phyloP scores from a whole-genome alignment of 2,888 invertebrate genomes.

The Euclidia mi region DNA sequence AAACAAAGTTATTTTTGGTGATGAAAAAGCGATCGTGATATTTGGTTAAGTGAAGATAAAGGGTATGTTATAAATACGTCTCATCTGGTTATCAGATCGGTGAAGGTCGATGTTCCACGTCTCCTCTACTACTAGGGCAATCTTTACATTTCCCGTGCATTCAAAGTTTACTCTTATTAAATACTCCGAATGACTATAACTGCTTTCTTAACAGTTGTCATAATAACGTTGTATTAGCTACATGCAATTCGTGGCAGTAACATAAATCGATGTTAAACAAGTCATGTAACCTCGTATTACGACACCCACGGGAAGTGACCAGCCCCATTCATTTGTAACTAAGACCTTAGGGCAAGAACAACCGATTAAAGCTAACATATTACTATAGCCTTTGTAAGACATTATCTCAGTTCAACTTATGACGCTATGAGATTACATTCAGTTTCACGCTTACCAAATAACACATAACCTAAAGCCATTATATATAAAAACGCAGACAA shows the following conservation, averaged over 20 bases:
- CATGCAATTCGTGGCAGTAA: neutral
- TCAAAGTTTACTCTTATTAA: too few relatives aligned
- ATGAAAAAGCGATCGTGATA: too few relatives aligned
- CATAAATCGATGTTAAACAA: neutral
- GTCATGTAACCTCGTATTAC: neutral
- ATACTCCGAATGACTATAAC: too few relatives aligned
- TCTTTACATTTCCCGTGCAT: too few relatives aligned
- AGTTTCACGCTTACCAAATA: neutral
- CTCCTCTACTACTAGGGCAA: too few relatives aligned
- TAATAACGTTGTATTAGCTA: neutral
- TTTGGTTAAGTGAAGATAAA: too few relatives aligned
- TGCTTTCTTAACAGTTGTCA: neutral
- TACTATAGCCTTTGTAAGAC: conserved; percentile 1
- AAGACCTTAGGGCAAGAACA: conserved; percentile 5
- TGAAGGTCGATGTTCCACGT: too few relatives aligned
- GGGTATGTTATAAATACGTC: too few relatives aligned
- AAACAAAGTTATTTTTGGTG: too few relatives aligned
- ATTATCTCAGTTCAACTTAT: neutral
- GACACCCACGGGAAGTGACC: conserved; percentile 2
- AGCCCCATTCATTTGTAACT: neutral
- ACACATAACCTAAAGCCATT: neutral
- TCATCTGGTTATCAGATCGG: too few relatives aligned
- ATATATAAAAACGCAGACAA: neutral
- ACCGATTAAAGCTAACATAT: conserved; percentile 8
- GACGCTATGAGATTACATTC: neutral